These are phyloP conservation scores for Mamestra configurata DNA, from an alignment of 1,140 invertebrate genomes.

Conservation along the genomic window DNA sequence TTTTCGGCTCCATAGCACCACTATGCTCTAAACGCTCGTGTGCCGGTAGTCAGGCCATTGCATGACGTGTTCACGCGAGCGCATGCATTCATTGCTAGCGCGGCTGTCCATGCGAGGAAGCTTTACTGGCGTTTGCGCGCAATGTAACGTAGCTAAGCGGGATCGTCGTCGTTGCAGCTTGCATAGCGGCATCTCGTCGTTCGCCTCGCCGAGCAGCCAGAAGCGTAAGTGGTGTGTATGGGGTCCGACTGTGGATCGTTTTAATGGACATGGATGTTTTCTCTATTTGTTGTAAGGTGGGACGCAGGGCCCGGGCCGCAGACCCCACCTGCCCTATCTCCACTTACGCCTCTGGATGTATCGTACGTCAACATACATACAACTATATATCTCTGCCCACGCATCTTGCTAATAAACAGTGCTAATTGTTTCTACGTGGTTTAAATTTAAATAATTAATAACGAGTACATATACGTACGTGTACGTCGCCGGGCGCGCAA, in stretches of 20 bases:
- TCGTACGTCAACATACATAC: conserved; percentile 82
- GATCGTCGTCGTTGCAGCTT: conserved; percentile 4
- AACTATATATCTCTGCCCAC: conserved; percentile 54
- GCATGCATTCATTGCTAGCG: conserved; percentile 44
- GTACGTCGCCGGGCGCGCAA: not conserved
- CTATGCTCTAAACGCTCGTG: conserved; percentile 82
- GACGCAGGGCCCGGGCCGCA: conserved; percentile 85
- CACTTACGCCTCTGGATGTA: conserved; percentile 89
- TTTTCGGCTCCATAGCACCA: conserved; percentile 84
- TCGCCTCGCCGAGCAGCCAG: conserved; percentile 76
- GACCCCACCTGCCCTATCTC: conserved; percentile 88
- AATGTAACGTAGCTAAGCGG: conserved; percentile 43
- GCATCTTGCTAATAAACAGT: conserved; percentile 74
- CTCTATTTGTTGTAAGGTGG: conserved; percentile 88
- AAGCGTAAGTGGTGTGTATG: conserved; percentile 86
- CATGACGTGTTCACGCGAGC: conserved; percentile 44
- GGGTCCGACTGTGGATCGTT: conserved; percentile 73
- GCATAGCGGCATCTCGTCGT: conserved; percentile 49
- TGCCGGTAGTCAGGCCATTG: conserved; percentile 60
- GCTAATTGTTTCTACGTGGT: conserved; percentile 33
- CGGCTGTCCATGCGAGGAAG: conserved; percentile 38
- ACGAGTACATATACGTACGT: not conserved
- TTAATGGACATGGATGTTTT: conserved; percentile 83
- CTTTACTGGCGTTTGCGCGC: not conserved
- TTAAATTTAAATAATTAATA: not conserved